phyloP scores from a whole-genome alignment of 2,888 invertebrate genomes.

The Allophyes oxyacanthae region DNA sequence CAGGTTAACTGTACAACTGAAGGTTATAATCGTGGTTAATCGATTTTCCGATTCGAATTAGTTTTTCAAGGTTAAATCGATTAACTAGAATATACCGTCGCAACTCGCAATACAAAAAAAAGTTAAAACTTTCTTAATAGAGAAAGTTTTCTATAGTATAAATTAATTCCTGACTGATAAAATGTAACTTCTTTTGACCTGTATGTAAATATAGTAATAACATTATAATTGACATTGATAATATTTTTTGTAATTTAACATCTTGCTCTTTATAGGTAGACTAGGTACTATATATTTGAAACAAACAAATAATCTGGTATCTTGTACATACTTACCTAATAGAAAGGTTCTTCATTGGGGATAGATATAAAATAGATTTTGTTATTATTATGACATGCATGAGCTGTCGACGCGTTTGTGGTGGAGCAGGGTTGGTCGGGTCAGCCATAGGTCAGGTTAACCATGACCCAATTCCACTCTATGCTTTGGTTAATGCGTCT shows the following conservation, averaged over 20 bases:
- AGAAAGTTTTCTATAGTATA: too few relatives aligned
- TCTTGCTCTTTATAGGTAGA: too few relatives aligned
- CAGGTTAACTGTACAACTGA: conserved; percentile 2
- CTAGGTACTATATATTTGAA: neutral
- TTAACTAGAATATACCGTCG: conserved; percentile 6
- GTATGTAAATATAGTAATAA: too few relatives aligned
- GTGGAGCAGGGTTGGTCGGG: conserved; percentile 50
- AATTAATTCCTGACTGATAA: too few relatives aligned
- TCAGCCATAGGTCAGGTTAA: conserved; percentile 48
- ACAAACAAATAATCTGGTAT: too few relatives aligned
- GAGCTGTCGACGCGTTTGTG: conserved; percentile 27
- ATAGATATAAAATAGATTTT: conserved; percentile 3
- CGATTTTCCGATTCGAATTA: conserved; percentile 46
- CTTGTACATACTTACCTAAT: too few relatives aligned
- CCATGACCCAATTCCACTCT: conserved; percentile 49
- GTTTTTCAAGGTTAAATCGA: conserved; percentile 53
- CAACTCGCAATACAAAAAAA: too few relatives aligned
- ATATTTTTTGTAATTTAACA: too few relatives aligned
- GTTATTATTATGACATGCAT: conserved; percentile 29
- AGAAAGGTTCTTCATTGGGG: neutral
- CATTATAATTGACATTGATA: too few relatives aligned
- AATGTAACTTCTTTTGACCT: too few relatives aligned
- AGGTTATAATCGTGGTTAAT: conserved; percentile 29
- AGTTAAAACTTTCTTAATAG: too few relatives aligned
- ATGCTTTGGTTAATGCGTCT: neutral